A percentile compares a stretch with the other conserved stretches of the same genome.
phyloP scores from a whole-genome alignment of 53 echinoderm and acorn worm genomes.

The Zoroaster sp. region DNA sequence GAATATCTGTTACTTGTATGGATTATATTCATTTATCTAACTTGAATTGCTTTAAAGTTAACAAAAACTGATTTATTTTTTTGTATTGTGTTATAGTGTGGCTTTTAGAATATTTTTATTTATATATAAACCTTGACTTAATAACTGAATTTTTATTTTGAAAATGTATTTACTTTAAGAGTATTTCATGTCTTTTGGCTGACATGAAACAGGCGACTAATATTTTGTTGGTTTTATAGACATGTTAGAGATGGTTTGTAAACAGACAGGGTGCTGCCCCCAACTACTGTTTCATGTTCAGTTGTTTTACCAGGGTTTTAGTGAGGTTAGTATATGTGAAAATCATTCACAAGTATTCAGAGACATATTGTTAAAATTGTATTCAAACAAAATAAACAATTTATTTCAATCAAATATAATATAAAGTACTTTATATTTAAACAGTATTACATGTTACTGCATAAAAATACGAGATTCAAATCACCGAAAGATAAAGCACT shows the following conservation, averaged over 20 bases:
- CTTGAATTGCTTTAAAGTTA: background rate
- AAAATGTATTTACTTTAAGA: background rate
- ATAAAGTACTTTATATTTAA: background rate
- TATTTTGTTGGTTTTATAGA: background rate
- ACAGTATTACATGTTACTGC: background rate
- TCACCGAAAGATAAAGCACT: background rate
- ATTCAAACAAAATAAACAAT: conserved; percentile 38
- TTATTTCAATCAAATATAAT: conserved; percentile 41
- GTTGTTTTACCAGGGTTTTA: too few relatives aligned
- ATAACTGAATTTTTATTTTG: background rate
- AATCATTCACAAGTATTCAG: too few relatives aligned
- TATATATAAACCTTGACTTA: background rate
- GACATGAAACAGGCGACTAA: background rate
- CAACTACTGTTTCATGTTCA: background rate
- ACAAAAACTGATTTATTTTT: background rate
- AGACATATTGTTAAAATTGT: too few relatives aligned
- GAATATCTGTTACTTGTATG: too few relatives aligned
- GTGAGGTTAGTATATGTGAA: too few relatives aligned
- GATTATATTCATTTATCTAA: background rate
- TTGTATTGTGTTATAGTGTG: background rate
- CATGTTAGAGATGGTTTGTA: background rate
- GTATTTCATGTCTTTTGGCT: background rate
- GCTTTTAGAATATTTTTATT: background rate
- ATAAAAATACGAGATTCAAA: background rate
- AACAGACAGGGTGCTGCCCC: background rate